These are phyloP conservation scores for Excalfactoria chinensis DNA, from an alignment of 2,113 vertebrate genomes.

Conservation along the genomic window DNA sequence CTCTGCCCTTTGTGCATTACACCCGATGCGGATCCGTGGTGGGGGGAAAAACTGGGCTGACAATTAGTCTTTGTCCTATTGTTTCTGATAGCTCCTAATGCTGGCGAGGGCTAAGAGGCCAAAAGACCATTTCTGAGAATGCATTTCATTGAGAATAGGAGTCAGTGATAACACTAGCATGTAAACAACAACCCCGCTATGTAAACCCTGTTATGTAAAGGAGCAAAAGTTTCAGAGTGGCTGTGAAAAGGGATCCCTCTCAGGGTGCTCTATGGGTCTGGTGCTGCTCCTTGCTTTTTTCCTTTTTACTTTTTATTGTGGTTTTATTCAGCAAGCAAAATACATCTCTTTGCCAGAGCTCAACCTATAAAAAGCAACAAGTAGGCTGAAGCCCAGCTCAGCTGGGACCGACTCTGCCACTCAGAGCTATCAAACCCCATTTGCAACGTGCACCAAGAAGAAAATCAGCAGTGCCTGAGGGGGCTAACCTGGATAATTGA, in stretches of 20 bases:
- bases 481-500: slow-evolving; percentile 32
- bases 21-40: fast-evolving
- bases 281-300: not conserved
- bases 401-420: slow-evolving; percentile 11
- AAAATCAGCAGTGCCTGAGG: not conserved
- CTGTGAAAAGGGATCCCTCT: not conserved
- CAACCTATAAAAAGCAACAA: slow-evolving; percentile 39
- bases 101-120: not conserved
- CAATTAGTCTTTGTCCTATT: not conserved
- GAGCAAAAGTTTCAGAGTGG: not conserved
- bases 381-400: not conserved
- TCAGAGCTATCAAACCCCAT: not conserved
- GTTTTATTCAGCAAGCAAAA: not conserved
- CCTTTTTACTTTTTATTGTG: not conserved
- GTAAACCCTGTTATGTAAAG: not conserved
- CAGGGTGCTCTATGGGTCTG: not conserved
- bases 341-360: not conserved
- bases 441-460: not conserved
- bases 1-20: fast-evolving
- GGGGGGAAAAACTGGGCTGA: not conserved
- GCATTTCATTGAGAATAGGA: not conserved
- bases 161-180: not conserved
- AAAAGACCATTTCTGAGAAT: not conserved
- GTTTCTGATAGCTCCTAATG: not conserved
- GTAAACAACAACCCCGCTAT: too few relatives aligned